phyloP scores from a whole-genome alignment of 1,140 invertebrate genomes.

The Pogonus chalceus region DNA sequence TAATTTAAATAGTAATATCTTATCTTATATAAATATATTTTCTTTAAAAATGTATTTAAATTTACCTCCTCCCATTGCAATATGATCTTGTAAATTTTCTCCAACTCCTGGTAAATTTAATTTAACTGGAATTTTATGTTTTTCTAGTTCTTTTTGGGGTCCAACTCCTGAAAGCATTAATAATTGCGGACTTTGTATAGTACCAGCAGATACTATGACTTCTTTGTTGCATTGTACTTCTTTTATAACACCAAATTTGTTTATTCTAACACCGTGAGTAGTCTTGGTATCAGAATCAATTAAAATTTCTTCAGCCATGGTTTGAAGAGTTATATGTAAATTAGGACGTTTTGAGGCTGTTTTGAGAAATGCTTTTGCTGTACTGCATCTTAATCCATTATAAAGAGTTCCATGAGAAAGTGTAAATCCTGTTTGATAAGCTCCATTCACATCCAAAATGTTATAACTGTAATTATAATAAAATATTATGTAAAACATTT shows the following conservation, averaged over 20 bases:
- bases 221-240: constrained; percentile 48
- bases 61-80: constrained; percentile 49
- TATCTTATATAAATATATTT: too few relatives aligned
- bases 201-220: constrained; percentile 61
- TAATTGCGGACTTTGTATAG: constrained; percentile 64
- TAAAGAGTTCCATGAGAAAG: constrained; percentile 63
- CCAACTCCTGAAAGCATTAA: constrained; percentile 74
- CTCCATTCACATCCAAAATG: constrained; percentile 63
- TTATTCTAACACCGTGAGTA: constrained; percentile 54
- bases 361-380: constrained; percentile 69
- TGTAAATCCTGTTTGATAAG: constrained; percentile 60
- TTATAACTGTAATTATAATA: too few relatives aligned
- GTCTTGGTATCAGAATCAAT: constrained; percentile 44
- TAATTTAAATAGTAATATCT: too few relatives aligned
- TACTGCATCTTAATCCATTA: constrained; percentile 74
- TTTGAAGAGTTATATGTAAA: constrained; percentile 57
- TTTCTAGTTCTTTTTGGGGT: constrained; percentile 49
- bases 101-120: constrained; percentile 64
- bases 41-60: too few relatives aligned
- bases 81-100: constrained; percentile 68
- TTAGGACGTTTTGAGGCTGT: constrained; percentile 59
- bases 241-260: constrained; percentile 36
- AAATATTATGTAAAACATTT: too few relatives aligned
- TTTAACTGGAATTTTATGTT: constrained; percentile 44
- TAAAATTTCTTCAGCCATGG: constrained; percentile 52